Evolutionary conservation across 1,140 invertebrate species (phyloP).

Genomic region (Ceratosolen solmsi): DNA sequence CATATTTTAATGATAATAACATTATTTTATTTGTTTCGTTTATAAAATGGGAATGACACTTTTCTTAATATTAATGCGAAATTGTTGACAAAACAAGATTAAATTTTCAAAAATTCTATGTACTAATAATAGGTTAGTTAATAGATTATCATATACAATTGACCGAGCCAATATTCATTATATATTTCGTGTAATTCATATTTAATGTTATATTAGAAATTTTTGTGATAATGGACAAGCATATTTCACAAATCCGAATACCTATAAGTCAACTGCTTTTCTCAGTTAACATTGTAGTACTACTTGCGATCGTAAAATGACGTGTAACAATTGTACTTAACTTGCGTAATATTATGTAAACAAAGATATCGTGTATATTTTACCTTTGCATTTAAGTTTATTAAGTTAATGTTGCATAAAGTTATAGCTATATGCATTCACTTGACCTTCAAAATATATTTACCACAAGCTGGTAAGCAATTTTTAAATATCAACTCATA

Average conservation of each 20-base stretch:
- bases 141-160: not conserved
- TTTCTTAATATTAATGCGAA: too few relatives aligned
- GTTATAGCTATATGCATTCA: not conserved
- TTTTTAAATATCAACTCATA: not conserved
- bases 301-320: not conserved
- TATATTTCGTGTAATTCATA: not conserved
- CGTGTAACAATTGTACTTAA: constrained; percentile 1
- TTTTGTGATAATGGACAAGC: not conserved
- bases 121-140: too few relatives aligned
- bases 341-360: not conserved
- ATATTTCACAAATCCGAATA: not conserved
- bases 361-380: not conserved
- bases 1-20: not conserved
- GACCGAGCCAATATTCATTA: not conserved
- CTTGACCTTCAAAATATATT: not conserved
- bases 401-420: not conserved
- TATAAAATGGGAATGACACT: too few relatives aligned
- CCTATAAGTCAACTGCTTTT: not conserved
- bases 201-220: not conserved
- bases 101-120: not conserved
- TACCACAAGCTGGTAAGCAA: too few relatives aligned
- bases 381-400: not conserved
- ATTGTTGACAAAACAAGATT: too few relatives aligned
- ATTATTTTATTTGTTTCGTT: too few relatives aligned
- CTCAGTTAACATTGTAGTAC: not conserved